These are phyloP conservation scores for Serilophus lunatus DNA, from an alignment of 2,113 vertebrate genomes.

Conservation along the genomic window DNA sequence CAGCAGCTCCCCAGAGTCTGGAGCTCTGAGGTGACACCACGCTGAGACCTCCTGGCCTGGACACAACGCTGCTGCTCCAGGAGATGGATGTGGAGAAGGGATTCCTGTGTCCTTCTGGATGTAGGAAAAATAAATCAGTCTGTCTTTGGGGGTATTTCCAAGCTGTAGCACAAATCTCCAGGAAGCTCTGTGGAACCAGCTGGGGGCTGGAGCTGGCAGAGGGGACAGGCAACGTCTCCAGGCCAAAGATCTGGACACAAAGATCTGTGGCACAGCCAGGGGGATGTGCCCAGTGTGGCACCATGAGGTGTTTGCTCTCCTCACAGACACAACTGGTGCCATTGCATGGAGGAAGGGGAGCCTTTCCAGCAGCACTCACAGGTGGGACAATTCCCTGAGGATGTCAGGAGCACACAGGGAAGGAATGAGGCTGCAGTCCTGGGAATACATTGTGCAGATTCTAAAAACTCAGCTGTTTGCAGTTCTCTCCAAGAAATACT, in stretches of 20 bases:
- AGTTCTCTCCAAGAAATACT: background rate
- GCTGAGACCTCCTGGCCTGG: background rate
- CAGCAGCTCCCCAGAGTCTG: fast-evolving
- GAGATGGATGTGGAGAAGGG: fast-evolving
- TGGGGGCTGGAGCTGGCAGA: background rate
- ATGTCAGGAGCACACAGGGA: fast-evolving
- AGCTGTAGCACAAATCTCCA: background rate
- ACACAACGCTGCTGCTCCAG: background rate
- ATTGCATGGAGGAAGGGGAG: too few species aligned
- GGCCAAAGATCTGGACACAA: background rate
- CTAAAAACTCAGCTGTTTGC: background rate
- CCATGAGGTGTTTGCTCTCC: background rate
- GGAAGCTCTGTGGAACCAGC: background rate
- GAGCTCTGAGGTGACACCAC: background rate
- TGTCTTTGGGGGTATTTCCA: background rate
- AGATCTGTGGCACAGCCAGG: background rate
- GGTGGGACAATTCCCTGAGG: background rate
- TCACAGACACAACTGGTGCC: too few species aligned
- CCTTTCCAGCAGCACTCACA: fast-evolving
- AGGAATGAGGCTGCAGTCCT: background rate
- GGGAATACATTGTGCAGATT: fast-evolving
- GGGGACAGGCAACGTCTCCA: background rate
- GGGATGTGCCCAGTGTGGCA: background rate
- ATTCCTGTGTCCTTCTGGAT: background rate
- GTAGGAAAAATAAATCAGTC: fast-evolving